Conservation (phyloP, 2,797 vertebrate species). For the Pangasius djambal region DNA sequence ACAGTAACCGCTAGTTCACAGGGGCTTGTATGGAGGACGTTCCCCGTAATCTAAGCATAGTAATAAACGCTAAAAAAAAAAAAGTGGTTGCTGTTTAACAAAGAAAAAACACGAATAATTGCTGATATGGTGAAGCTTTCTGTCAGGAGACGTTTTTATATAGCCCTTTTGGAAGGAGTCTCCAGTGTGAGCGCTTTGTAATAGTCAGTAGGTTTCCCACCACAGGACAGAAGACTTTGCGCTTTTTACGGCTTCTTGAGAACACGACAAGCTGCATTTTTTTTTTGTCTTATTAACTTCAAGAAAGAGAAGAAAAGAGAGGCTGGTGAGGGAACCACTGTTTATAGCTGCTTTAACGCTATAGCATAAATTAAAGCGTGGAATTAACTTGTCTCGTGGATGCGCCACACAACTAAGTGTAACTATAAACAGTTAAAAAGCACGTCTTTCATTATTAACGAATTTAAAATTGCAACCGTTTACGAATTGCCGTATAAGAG, state of each 20-base stretch:
- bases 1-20: neutral
- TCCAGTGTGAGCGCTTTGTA: neutral
- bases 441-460: too few relatives aligned
- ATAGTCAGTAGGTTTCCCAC: neutral
- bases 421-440: neutral
- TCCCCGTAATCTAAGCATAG: neutral
- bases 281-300: neutral
- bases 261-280: neutral
- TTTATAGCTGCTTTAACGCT: neutral
- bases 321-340: neutral
- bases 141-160: neutral
- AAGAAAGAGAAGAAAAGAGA: neutral
- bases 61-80: neutral
- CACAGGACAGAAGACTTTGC: neutral
- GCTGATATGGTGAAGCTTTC: neutral
- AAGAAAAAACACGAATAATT: neutral
- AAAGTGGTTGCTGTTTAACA: neutral
- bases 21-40: neutral
- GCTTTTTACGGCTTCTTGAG: neutral
- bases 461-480: neutral
- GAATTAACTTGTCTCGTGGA: neutral
- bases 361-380: neutral
- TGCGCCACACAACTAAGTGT: neutral
- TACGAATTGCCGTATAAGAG: neutral
- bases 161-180: neutral